A percentile compares a stretch with the other conserved stretches of the same genome.
These are phyloP conservation scores for Pristis pectinata DNA, from an alignment of 2,797 vertebrate genomes.

Conservation along the genomic window DNA sequence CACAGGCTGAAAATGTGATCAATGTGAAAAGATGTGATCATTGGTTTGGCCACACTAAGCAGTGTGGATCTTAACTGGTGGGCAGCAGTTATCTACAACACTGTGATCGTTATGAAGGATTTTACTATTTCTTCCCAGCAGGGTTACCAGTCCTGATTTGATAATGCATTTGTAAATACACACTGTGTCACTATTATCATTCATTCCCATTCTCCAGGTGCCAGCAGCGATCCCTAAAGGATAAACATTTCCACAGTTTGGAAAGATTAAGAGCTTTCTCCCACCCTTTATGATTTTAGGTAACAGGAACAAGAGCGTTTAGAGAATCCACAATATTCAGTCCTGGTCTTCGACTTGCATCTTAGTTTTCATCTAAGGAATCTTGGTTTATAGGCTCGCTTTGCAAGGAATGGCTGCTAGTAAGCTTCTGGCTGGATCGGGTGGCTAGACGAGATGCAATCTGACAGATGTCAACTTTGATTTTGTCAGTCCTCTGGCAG, in stretches of 20 bases:
- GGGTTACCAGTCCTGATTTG: conserved; percentile 1
- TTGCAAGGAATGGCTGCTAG: neutral
- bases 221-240: conserved; percentile 2
- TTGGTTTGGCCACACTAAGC: neutral
- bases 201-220: neutral
- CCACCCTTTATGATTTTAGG: conserved; percentile 13
- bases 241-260: neutral
- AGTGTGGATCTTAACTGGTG: neutral
- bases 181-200: conserved; percentile 16
- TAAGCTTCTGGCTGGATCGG: conserved; percentile 33
- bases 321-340: conserved; percentile 14
- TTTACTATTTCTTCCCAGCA: neutral
- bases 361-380: neutral
- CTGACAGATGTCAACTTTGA: conserved; percentile 54
- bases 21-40: neutral
- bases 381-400: neutral
- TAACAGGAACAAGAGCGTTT: conserved; percentile 1
- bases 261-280: conserved; percentile 29
- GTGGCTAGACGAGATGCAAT: conserved; percentile 47
- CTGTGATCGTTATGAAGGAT: neutral
- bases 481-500: conserved; percentile 53
- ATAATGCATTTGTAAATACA: conserved; percentile 28
- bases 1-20: neutral
- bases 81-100: neutral
- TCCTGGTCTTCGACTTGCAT: neutral